Evolutionary conservation across 2,888 invertebrate species (phyloP).

Genomic region (Punctoribates punctum): DNA sequence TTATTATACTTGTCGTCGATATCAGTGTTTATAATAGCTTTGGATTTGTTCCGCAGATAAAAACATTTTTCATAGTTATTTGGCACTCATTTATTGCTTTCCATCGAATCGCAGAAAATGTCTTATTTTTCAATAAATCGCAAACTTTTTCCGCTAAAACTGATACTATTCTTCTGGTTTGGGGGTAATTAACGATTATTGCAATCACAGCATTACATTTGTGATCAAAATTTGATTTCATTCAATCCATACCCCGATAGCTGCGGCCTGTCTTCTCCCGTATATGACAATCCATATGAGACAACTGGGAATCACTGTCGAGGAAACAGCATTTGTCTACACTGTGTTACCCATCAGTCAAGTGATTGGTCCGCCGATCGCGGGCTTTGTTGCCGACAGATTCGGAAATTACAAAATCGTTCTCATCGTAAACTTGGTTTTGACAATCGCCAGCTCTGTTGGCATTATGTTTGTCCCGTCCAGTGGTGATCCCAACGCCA

Average conservation of each 20-base stretch:
- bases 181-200: constrained; percentile 64
- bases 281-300: constrained; percentile 88
- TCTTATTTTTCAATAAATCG: constrained; percentile 20
- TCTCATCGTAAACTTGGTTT: constrained; percentile 69
- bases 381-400: constrained; percentile 70
- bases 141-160: constrained; percentile 69
- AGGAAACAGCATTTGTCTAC: constrained; percentile 81
- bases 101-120: neutral
- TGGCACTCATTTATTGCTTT: neutral
- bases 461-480: constrained; percentile 61
- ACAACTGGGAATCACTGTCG: constrained; percentile 76
- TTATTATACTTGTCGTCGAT: neutral
- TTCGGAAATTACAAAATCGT: constrained; percentile 80
- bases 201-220: neutral
- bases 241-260: constrained; percentile 55
- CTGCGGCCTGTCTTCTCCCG: constrained; percentile 75
- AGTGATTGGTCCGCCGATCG: constrained; percentile 76
- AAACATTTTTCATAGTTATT: neutral
- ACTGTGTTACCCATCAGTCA: constrained; percentile 79
- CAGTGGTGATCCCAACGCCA: constrained; percentile 35
- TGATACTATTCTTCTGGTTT: constrained; percentile 76
- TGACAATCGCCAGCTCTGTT: constrained; percentile 75
- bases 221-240: neutral
- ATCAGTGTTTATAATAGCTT: constrained; percentile 16
- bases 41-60: constrained; percentile 2